Conservation (phyloP, 1,140 invertebrate species). For the Leptinotarsa undecemlineata region DNA sequence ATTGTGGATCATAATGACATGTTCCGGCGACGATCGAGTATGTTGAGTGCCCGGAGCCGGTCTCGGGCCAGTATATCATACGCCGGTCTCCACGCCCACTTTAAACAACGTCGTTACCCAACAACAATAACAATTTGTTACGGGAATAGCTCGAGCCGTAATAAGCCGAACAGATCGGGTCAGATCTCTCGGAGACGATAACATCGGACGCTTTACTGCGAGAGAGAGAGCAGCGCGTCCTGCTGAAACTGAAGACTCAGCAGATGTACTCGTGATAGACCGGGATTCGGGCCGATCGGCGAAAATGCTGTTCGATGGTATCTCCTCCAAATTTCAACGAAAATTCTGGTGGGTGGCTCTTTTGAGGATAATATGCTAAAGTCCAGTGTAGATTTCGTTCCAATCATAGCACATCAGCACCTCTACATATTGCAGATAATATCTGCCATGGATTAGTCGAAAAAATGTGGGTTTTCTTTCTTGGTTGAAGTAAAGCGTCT, state of each 20-base stretch:
- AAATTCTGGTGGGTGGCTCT: too few species aligned
- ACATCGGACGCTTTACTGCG: not conserved
- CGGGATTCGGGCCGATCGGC: slow-evolving; percentile 11
- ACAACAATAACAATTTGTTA: slow-evolving; percentile 58
- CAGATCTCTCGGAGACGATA: slow-evolving; percentile 37
- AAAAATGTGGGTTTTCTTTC: too few species aligned
- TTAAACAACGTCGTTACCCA: slow-evolving; percentile 55
- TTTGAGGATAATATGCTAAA: too few species aligned
- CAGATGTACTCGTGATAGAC: slow-evolving; percentile 12
- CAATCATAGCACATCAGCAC: too few species aligned
- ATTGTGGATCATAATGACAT: slow-evolving; percentile 50
- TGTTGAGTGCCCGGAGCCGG: slow-evolving; percentile 45
- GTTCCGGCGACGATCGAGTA: slow-evolving; percentile 43
- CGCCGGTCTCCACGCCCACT: slow-evolving; percentile 48
- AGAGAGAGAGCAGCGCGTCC: slow-evolving; percentile 11
- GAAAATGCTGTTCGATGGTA: not conserved
- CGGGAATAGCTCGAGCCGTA: slow-evolving; percentile 46
- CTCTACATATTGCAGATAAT: too few species aligned
- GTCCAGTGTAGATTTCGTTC: too few species aligned
- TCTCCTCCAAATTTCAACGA: too few species aligned
- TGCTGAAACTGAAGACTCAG: slow-evolving; percentile 15
- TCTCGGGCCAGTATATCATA: slow-evolving; percentile 51
- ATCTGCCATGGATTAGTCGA: too few species aligned
- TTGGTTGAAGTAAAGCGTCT: too few species aligned
- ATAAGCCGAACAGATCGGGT: slow-evolving; percentile 53